Evolutionary conservation across 1,140 invertebrate genomes (phyloP).

Genomic region (Portunus trituberculatus): DNA sequence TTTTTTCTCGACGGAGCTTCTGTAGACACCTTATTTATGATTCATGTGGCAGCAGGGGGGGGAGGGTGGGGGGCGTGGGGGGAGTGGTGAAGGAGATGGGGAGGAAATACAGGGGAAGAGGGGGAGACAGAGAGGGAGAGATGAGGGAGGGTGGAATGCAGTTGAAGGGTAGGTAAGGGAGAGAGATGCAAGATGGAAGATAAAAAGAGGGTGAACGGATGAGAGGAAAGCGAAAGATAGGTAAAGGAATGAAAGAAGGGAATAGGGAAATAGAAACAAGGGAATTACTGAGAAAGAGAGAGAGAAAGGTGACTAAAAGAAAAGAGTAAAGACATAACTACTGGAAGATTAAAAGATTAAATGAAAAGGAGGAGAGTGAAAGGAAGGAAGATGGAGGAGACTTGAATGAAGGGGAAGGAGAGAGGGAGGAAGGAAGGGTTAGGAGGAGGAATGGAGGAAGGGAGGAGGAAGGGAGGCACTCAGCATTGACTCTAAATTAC

Average conservation of each 20-base stretch:
- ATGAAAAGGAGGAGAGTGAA: not conserved
- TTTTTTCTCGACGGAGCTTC: slow-evolving; percentile 34
- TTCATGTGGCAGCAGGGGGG: slow-evolving; percentile 27
- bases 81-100: not conserved
- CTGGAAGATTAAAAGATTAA: not conserved
- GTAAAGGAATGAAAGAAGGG: no score
- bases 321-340: not conserved
- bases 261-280: no score
- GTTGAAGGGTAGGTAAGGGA: not conserved
- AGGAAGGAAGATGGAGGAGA: not conserved
- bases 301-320: not conserved
- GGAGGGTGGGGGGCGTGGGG: not conserved
- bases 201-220: not conserved
- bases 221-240: not conserved
- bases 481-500: not conserved
- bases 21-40: slow-evolving; percentile 60
- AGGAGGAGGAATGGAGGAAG: not conserved
- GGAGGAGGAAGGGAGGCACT: not conserved
- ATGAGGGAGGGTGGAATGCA: not conserved
- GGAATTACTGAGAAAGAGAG: no score
- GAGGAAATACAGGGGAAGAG: not conserved
- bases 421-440: not conserved
- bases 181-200: not conserved
- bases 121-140: not conserved
- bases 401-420: not conserved